phyloP scores from a whole-genome alignment of 2,113 vertebrate genomes.

The Syngnathoides biaculeatus region DNA sequence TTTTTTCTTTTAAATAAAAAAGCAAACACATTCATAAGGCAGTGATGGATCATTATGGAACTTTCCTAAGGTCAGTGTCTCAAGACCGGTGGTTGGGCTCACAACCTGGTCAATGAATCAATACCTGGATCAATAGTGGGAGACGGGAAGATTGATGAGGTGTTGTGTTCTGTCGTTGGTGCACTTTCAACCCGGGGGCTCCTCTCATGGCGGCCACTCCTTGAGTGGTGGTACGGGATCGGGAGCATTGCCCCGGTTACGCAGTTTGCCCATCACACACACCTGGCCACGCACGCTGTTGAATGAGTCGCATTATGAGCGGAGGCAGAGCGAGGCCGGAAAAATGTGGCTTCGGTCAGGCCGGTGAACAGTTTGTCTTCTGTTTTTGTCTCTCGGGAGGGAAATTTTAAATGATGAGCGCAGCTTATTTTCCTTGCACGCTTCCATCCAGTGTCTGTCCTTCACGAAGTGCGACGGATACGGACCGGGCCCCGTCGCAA shows the following conservation, averaged over 20 bases:
- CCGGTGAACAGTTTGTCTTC: slow-evolving; percentile 32
- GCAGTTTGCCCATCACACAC: not conserved
- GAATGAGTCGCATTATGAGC: slow-evolving; percentile 45
- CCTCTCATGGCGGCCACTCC: not conserved
- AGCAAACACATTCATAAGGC: slow-evolving; percentile 18
- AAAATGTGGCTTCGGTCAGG: slow-evolving; percentile 31
- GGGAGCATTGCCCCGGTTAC: too few species aligned
- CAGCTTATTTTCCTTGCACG: slow-evolving; percentile 15
- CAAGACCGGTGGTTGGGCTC: not conserved
- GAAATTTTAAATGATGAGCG: slow-evolving; percentile 19
- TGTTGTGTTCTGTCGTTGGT: not conserved
- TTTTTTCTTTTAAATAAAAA: not conserved
- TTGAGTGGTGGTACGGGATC: not conserved
- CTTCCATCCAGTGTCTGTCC: not conserved
- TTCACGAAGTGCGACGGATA: not conserved
- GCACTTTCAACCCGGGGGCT: not conserved
- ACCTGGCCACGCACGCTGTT: slow-evolving; percentile 10
- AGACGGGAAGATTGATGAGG: not conserved
- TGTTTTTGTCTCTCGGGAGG: slow-evolving; percentile 30
- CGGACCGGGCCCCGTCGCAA: too few species aligned
- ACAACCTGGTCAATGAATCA: slow-evolving; percentile 18
- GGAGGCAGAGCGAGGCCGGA: slow-evolving; percentile 32
- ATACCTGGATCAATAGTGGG: slow-evolving; percentile 6
- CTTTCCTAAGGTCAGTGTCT: slow-evolving; percentile 20
- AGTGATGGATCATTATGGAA: slow-evolving; percentile 11